Evolutionary conservation across 2,888 invertebrate species (phyloP).

Genomic region (Coenonympha glycerion): DNA sequence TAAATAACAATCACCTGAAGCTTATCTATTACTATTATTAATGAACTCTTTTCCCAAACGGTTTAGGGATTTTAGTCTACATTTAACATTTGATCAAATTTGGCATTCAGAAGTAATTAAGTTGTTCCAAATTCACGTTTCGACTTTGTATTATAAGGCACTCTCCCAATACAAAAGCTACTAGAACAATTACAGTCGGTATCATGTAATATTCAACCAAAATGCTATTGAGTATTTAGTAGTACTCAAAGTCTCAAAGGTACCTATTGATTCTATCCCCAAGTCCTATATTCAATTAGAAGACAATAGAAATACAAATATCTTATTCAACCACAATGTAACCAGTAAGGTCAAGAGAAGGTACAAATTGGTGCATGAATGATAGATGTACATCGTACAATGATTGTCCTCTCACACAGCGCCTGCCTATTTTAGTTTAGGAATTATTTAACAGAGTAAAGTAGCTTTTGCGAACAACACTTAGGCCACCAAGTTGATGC

Average conservation of each 20-base stretch:
- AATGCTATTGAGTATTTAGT: neutral
- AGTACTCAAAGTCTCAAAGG: too few species aligned
- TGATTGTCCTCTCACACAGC: conserved; percentile 24
- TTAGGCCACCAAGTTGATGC: neutral
- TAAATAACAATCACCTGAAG: too few species aligned
- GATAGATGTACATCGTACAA: conserved; percentile 18
- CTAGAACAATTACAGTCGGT: too few species aligned
- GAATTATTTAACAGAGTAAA: conserved; percentile 22
- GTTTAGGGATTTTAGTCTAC: too few species aligned
- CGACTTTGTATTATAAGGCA: too few species aligned
- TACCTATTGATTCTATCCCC: neutral
- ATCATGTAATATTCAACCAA: neutral
- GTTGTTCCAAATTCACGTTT: too few species aligned
- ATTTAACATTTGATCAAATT: too few species aligned
- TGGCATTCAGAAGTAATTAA: too few species aligned
- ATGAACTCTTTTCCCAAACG: too few species aligned
- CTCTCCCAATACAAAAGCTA: too few species aligned
- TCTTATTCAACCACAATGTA: conserved; percentile 4
- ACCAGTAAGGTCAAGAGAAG: conserved; percentile 17
- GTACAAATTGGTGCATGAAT: conserved; percentile 22
- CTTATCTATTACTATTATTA: too few species aligned
- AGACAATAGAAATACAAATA: conserved; percentile 11
- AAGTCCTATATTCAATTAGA: conserved; percentile 1
- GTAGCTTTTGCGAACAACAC: conserved; percentile 11
- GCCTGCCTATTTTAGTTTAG: conserved; percentile 16